Base-by-base conservation (phyloP, 1,140 invertebrate species). In the Pantala flavescens region DNA sequence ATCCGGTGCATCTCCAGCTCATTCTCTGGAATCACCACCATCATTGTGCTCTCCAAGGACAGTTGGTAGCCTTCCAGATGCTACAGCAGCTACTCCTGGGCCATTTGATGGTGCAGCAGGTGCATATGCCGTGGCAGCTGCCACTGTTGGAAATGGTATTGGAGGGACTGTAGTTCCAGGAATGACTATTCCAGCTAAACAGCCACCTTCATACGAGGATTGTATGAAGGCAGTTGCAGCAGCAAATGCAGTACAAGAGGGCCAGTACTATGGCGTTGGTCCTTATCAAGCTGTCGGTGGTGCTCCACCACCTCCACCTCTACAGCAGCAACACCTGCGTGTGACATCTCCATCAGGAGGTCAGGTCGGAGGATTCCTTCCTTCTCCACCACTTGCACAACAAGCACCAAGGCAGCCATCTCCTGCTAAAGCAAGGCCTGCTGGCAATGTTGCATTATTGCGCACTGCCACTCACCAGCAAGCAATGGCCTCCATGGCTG, bases 141-240 rank as follows among this genome's bases (percentile, higher is more conserved):
- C 49, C 3, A 63, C 16, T 1, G 49, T 63, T 1, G 49, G 49
- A 3, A 63, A 63, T 63, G 49, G 49, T 3, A 63, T 63, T 21
- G 49, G 49, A 16, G n/a, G n/a, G 14, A 21, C 49, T 21, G n/a
- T 16, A 7, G 49, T 63, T 63, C 49, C 49, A 63, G 78, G 79
- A 2, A 81, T 82, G 7, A 81, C 82, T 7, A 23, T 78, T 1
- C 79, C 79, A 3, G 76, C 76, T 77, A 93, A 94, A 78, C 92
- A 94, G 80, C 92, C 92, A 23, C 93, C 93, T 21, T 90, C 92
- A 74, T 95, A 95, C 82, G 93, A 95, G 80, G 93, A 95, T 79
- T 93, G 92, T 80, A 90, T 95, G 79, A 94, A 95, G 84, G 83
- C 80, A 75, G 83, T 82, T n/a, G 73, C 85, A 85, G 77, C 77